Conservation (phyloP, 2,113 vertebrate genomes). For the Apeltes quadracus region DNA sequence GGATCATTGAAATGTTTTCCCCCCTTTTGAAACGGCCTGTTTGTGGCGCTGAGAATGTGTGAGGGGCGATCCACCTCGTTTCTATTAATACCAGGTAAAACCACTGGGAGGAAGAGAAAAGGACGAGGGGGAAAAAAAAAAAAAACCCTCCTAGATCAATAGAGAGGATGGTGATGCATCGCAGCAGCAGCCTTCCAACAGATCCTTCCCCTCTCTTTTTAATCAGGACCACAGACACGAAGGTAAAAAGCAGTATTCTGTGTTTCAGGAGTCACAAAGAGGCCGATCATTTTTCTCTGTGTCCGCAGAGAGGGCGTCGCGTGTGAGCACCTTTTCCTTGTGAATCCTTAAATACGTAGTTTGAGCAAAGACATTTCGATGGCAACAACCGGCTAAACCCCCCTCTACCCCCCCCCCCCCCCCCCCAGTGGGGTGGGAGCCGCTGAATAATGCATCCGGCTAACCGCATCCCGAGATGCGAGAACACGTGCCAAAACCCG, state of each 20-base stretch:
- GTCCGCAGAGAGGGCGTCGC: background rate
- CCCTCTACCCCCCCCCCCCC: too few relatives aligned
- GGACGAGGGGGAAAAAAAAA: conserved; percentile 2
- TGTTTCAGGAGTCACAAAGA: background rate
- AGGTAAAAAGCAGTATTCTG: conserved; percentile 17
- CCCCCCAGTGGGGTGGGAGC: too few relatives aligned
- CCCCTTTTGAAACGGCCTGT: conserved; percentile 16
- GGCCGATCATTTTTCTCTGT: background rate
- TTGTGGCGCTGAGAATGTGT: background rate
- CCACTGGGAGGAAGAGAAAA: conserved; percentile 13
- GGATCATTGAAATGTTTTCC: conserved; percentile 12
- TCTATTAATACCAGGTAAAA: conserved; percentile 42
- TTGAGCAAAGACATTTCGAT: conserved; percentile 56
- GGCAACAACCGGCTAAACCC: conserved; percentile 57
- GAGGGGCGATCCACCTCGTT: conserved; percentile 16
- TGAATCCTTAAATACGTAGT: conserved; percentile 38
- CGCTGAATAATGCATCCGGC: conserved; percentile 77
- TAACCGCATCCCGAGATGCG: too few relatives aligned
- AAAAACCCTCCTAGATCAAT: conserved; percentile 52
- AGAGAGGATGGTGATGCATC: conserved; percentile 53
- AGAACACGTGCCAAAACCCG: too few relatives aligned
- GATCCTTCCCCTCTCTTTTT: conserved; percentile 32
- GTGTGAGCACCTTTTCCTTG: conserved; percentile 33
- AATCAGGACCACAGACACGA: conserved; percentile 53
- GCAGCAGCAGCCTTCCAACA: conserved; percentile 41